Conservation (phyloP, 2,797 vertebrate species). For the Phalloptychus januarius region DNA sequence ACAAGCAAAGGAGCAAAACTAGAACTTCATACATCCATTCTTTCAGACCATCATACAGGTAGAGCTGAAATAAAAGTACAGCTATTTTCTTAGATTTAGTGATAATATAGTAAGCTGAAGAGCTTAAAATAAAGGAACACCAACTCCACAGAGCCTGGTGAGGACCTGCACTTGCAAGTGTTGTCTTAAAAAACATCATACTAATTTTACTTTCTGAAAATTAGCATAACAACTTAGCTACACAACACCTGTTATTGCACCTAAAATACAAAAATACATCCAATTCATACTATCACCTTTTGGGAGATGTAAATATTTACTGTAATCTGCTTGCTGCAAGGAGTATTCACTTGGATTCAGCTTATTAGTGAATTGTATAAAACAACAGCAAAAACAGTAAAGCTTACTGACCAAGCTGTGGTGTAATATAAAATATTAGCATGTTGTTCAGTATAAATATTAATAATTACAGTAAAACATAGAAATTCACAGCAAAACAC, state of each 20-base stretch:
- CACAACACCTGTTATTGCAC: background rate
- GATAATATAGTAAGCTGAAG: background rate
- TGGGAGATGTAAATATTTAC: slow-evolving; percentile 12
- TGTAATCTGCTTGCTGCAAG: slow-evolving; percentile 20
- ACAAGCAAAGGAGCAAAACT: background rate
- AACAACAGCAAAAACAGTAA: slow-evolving; percentile 9
- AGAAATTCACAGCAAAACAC: background rate
- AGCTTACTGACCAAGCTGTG: slow-evolving; percentile 28
- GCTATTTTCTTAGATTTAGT: background rate
- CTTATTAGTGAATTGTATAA: slow-evolving; percentile 26
- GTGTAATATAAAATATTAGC: slow-evolving; percentile 49
- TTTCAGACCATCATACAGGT: background rate
- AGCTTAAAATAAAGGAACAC: background rate
- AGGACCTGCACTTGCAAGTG: background rate
- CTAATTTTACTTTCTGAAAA: background rate
- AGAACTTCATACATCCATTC: background rate
- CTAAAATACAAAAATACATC: background rate
- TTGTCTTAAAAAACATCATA: background rate
- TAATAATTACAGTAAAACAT: slow-evolving; percentile 29
- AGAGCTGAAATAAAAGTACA: background rate
- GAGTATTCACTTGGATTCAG: slow-evolving; percentile 44
- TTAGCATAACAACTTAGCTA: background rate
- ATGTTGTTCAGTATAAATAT: slow-evolving; percentile 26
- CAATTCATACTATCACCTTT: slow-evolving; percentile 21
- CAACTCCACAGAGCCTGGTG: background rate